Evolutionary conservation across 2,113 vertebrate genomes (phyloP), one percentile per base, ranked within the genome.

Genomic region (Monarcha castaneiventris): DNA sequence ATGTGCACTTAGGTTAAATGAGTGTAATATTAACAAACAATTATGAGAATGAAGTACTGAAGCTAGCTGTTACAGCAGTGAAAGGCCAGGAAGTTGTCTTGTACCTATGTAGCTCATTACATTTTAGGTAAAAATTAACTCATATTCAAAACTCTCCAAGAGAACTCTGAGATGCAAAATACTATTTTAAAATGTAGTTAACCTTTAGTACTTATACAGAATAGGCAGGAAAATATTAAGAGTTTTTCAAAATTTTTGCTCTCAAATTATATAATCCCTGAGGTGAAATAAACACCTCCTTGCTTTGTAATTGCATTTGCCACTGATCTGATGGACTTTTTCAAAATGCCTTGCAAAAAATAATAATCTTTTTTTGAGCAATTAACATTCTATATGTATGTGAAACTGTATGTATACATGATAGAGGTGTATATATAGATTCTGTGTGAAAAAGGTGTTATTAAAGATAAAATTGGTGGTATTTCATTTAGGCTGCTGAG

Each of bases 401-500:
- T 71, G 13, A 89, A 81, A 89, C 23, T 39, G 6, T 27, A 58
- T 10, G 3, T 37, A 27, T 15, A 25, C 9, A 27, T 21, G 22
- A 73, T 23, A 48, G 16, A 66, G 9, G 32, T 72, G 32, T 72
- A 69, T 37, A 58, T 55, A 68, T 16, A 69, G 20, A 55, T 30
- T 52, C 11, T 56, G 2, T 66, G 27, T 63, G 16, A n/a, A 93
- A 84, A 81, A 89, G 32, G 2, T 73, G 18, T 22, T 88, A 43
- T 72, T 87, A 89, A 89, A 91, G 48, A 59, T 83, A 93, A 96
- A 97, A 90, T 81, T 63, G 33, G 51, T 71, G 68, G 13, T 74
- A 86, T 80, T 91, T 86, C 54, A 63, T 41, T 82, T 87, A 22
- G 85, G 52, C 89, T 63, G 67, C 43, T 95, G 61, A 79, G 27